Percentiles rank a stretch among this genome's conserved stretches.
phyloP scores from a whole-genome alignment of 2,888 invertebrate genomes.

The Latrodectus hesperus region DNA sequence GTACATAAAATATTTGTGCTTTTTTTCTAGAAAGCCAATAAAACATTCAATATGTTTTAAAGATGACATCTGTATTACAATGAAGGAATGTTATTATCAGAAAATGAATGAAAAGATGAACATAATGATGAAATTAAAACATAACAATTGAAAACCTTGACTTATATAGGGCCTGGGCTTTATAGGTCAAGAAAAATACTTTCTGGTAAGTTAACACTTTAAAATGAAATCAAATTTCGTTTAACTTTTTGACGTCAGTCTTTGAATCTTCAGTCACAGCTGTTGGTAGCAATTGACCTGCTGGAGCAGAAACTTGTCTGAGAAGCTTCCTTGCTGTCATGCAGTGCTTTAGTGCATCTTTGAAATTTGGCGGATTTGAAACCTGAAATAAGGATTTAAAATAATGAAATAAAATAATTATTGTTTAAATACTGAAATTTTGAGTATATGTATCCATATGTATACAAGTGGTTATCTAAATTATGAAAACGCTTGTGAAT shows the following conservation, averaged over 20 bases:
- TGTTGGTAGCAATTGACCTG: constrained; percentile 39
- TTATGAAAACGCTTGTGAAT: neutral
- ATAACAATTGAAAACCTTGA: too few relatives aligned
- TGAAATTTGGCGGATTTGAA: constrained; percentile 47
- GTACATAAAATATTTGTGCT: too few relatives aligned
- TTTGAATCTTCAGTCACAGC: neutral
- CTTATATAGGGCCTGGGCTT: too few relatives aligned
- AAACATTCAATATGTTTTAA: too few relatives aligned
- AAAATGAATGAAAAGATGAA: too few relatives aligned
- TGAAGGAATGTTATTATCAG: too few relatives aligned
- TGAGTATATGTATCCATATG: neutral
- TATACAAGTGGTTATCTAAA: neutral
- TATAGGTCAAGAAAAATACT: too few relatives aligned
- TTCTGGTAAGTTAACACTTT: too few relatives aligned
- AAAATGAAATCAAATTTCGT: neutral
- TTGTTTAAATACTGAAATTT: neutral
- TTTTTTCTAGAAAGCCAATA: too few relatives aligned
- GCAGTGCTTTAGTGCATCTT: constrained; percentile 59
- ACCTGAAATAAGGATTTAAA: constrained; percentile 30
- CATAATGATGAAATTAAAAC: too few relatives aligned
- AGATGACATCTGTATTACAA: too few relatives aligned
- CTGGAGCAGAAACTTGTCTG: constrained; percentile 64
- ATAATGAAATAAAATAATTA: neutral
- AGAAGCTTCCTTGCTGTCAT: constrained; percentile 54
- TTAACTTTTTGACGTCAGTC: neutral